These are phyloP conservation scores for Cebidichthys violaceus DNA, from an alignment of 2,113 vertebrate species.

Conservation along the genomic window DNA sequence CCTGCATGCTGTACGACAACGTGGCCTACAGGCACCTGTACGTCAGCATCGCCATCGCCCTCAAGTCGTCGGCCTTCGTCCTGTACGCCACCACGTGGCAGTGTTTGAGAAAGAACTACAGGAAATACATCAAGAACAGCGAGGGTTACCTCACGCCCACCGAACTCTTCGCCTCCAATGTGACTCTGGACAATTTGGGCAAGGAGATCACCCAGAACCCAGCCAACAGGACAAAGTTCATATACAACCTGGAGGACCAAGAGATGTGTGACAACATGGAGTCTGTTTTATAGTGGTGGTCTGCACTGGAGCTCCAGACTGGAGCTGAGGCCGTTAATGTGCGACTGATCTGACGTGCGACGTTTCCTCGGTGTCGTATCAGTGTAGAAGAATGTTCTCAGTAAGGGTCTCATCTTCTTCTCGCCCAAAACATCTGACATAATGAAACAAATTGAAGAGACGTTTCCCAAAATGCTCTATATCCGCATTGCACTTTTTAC, in stretches of 20 bases:
- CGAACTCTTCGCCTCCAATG: constrained; percentile 81
- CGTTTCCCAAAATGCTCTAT: constrained; percentile 41
- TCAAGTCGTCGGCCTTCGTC: constrained; percentile 82
- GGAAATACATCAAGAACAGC: constrained; percentile 83
- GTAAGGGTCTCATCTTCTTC: constrained; percentile 38
- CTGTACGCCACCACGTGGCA: constrained; percentile 84
- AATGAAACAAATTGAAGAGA: constrained; percentile 9
- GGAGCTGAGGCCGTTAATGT: constrained; percentile 25
- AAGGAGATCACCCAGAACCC: constrained; percentile 78
- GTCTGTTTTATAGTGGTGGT: constrained; percentile 80
- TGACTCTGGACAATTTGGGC: constrained; percentile 83
- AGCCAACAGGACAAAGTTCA: constrained; percentile 83
- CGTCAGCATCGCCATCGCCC: constrained; percentile 84
- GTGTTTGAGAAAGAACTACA: constrained; percentile 82
- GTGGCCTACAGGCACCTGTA: constrained; percentile 84
- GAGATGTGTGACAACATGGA: constrained; percentile 83
- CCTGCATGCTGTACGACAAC: constrained; percentile 85
- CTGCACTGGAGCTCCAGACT: constrained; percentile 24
- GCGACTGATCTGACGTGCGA: constrained; percentile 24
- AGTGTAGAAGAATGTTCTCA: constrained; percentile 45
- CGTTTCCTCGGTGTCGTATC: constrained; percentile 35
- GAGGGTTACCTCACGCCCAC: constrained; percentile 83
- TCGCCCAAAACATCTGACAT: constrained; percentile 38
- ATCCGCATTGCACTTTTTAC: constrained; percentile 11
- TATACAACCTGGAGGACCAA: constrained; percentile 83